Base-by-base conservation (phyloP, 92 coral and sea anemone genomes). In the Metridium senile region DNA sequence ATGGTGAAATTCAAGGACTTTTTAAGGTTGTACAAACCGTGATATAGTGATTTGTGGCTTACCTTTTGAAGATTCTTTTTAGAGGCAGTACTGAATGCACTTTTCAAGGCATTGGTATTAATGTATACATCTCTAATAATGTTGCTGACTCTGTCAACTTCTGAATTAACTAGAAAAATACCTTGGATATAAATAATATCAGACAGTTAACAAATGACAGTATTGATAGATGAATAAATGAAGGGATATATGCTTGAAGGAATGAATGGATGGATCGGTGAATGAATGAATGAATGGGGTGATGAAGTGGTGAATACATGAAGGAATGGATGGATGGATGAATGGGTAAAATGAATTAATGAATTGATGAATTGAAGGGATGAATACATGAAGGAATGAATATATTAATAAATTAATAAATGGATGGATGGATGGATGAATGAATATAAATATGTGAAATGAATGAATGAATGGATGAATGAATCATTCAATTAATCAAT, bases 101-200 rank as follows among this genome's bases (percentile, higher is more conserved):
- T 78, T 31, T 52, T 43, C 8, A 89, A 77, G 29, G 87, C 89
- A 43, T 74, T 74, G 53, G 80, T 85, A 52, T 87, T 90, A 17
- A 94, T 78, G 66, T 86, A 92, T 22, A 87, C 82, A 56, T 45
- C 74, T 35, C 56, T 88, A 18, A 82, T 34, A 53, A 92, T 79
- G 17, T 64, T 49, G 0, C 77, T 74, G 18, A 91, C 58, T n/a
- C 49, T 81, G 2, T 79, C 59, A 39, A 85, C 78, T 61, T 87
- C 84, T 57, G 86, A 71, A 30, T 61, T 26, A 72, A 88, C 98
- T 94, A 72, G 16, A 77, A 52, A 74, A 26, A 1, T 4, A 26
- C 34, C 1, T 11, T 65, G 34, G 32, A 19, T 10, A 35, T 65
- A n/a, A n/a, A n/a, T n/a, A n/a, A n/a, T n/a, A n/a, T n/a, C n/a